Base-by-base conservation (phyloP, 1,140 invertebrate genomes). In the Aphis craccivora region DNA sequence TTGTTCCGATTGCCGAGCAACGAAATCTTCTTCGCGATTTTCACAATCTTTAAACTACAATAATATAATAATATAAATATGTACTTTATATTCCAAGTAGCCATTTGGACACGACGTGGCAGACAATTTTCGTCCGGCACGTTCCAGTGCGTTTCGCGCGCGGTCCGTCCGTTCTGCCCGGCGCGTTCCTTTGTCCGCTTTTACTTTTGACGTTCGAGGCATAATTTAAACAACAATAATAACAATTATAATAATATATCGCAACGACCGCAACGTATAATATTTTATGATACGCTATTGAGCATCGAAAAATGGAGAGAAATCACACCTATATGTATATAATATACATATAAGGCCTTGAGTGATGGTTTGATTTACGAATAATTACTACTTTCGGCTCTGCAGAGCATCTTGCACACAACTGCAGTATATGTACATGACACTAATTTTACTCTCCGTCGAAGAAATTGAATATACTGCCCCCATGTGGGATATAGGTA, bases 221-320 rank as follows among this genome's bases (percentile, higher is more conserved):
- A 76, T 76, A 76, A 76, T 76, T 76, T n/a, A 76, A n/a, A n/a
- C 60, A n/a, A 76, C 30, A 76, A 76, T n/a, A 76, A 76, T n/a
- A 76, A n/a, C 60, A 76, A 53, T 53, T 23, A 76, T 76, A n/a
- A 76, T 76, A 76, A 76, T 76, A 76, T 11, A n/a, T 67, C 60
- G 30, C 60, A n/a, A 67, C 11, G 60, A 30, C 23, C 11, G 11
- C 55, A 30, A 76, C 60, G 60, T n/a, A 76, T n/a, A 76, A n/a
- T 76, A 76, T 76, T 76, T 76, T 76, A 76, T n/a, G 60, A 76
- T 76, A 76, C 60, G 60, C 60, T 76, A 76, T 76, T n/a, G n/a
- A 76, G 60, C 60, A 35, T 76, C 30, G n/a, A 76, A 76, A 67
- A 76, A 35, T 76, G 14, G 60, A n/a, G 30, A 5, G 60, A 76